A percentile compares a stretch with the other conserved stretches of the same genome.
Conservation (phyloP, 2,888 invertebrate species). For the Ashinkailepas kermadecensis region DNA sequence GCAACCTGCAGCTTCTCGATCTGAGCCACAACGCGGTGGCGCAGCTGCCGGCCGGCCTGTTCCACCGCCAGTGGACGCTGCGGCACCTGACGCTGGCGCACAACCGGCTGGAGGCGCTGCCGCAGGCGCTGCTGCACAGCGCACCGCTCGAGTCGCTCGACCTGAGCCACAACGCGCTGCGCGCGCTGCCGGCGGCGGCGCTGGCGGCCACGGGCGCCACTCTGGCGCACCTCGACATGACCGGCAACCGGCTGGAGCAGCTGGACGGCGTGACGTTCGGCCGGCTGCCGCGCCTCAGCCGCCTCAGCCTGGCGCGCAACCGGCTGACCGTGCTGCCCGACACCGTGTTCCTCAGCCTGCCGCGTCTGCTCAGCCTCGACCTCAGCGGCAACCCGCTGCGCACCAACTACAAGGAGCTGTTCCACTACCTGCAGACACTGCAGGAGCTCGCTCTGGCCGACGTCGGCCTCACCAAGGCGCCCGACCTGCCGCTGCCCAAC, state of each 20-base stretch:
- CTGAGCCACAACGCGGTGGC: slow-evolving; percentile 38
- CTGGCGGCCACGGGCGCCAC: slow-evolving; percentile 72
- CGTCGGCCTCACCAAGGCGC: slow-evolving; percentile 67
- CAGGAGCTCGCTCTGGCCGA: slow-evolving; percentile 67
- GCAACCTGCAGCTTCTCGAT: slow-evolving; percentile 44
- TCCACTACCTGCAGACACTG: slow-evolving; percentile 74
- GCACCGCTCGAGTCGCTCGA: slow-evolving; percentile 37
- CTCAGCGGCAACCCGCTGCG: slow-evolving; percentile 70
- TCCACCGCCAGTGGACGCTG: slow-evolving; percentile 37
- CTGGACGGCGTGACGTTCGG: slow-evolving; percentile 80
- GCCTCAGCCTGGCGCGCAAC: slow-evolving; percentile 69
- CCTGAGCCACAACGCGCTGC: slow-evolving; percentile 38
- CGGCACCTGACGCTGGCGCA: slow-evolving; percentile 37
- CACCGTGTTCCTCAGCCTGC: slow-evolving; percentile 76
- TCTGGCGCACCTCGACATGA: slow-evolving; percentile 65
- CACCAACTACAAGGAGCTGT: slow-evolving; percentile 77
- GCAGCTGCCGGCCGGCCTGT: slow-evolving; percentile 37
- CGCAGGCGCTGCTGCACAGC: slow-evolving; percentile 37
- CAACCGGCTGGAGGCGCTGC: slow-evolving; percentile 38
- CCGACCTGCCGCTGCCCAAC: slow-evolving; percentile 63
- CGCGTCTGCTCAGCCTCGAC: slow-evolving; percentile 64
- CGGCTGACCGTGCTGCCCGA: slow-evolving; percentile 76
- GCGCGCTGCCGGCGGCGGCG: slow-evolving; percentile 56
- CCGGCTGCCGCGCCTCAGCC: slow-evolving; percentile 67
- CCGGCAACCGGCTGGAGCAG: slow-evolving; percentile 72